phyloP scores from a whole-genome alignment of 2,797 vertebrate genomes.

The Otus scops region DNA sequence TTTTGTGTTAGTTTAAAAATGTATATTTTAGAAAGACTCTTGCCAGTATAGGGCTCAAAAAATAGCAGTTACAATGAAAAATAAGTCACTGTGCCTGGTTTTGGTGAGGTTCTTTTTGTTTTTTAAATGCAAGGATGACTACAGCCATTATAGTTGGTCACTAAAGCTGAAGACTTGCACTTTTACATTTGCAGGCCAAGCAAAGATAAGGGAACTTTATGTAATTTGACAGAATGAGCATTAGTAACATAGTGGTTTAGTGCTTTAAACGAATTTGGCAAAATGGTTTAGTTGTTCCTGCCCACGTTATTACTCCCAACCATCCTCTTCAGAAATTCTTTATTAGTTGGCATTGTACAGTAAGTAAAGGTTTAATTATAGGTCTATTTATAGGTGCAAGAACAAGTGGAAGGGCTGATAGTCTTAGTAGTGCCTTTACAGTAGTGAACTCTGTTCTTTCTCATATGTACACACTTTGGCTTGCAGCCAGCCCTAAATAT shows the following conservation, averaged over 20 bases:
- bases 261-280: background rate
- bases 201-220: background rate
- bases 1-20: background rate
- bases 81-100: background rate
- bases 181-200: background rate
- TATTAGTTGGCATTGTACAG: background rate
- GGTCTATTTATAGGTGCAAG: background rate
- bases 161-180: background rate
- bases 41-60: background rate
- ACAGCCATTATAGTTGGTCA: background rate
- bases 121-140: background rate
- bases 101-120: background rate
- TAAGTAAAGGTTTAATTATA: background rate
- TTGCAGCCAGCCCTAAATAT: background rate
- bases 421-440: background rate
- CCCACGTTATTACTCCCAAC: background rate
- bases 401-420: constrained; percentile 35
- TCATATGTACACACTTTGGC: background rate
- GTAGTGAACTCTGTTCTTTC: constrained; percentile 31
- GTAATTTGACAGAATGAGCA: background rate
- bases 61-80: background rate
- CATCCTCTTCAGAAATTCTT: background rate
- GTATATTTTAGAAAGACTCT: background rate
- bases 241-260: background rate
- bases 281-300: background rate